Conservation (phyloP, 2,888 invertebrate genomes). For the Cheilosia urbana region DNA sequence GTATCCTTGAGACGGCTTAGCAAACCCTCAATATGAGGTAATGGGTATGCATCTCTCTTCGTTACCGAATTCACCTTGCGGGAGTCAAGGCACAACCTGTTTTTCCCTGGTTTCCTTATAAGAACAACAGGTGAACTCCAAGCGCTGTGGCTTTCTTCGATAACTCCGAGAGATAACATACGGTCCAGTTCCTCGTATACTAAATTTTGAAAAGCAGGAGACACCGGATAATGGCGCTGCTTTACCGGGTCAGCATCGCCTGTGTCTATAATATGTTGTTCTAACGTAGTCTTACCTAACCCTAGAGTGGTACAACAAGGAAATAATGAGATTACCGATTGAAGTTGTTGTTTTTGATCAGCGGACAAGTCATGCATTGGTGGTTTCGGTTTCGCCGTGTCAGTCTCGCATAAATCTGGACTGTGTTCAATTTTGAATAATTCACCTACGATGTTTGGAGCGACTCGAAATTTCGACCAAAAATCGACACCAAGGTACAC, state of each 20-base stretch:
- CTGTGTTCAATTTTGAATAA: neutral
- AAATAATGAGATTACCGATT: neutral
- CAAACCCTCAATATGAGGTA: too few species aligned
- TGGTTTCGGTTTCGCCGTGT: neutral
- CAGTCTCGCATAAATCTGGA: neutral
- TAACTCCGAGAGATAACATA: slow-evolving; percentile 23
- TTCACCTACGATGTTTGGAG: slow-evolving; percentile 12
- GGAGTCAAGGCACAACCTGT: too few species aligned
- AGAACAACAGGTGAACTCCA: slow-evolving; percentile 23
- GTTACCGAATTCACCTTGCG: too few species aligned
- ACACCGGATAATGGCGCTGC: slow-evolving; percentile 20
- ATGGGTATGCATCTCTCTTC: too few species aligned
- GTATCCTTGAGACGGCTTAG: too few species aligned
- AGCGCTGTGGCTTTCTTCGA: slow-evolving; percentile 16
- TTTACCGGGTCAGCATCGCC: too few species aligned
- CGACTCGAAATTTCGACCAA: slow-evolving; percentile 12
- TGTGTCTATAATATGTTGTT: slow-evolving; percentile 8
- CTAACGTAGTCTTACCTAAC: slow-evolving; percentile 22
- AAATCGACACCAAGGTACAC: slow-evolving; percentile 7
- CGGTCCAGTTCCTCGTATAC: slow-evolving; percentile 5
- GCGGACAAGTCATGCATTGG: neutral
- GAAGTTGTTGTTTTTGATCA: neutral
- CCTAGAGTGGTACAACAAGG: slow-evolving; percentile 6
- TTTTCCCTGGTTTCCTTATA: too few species aligned
- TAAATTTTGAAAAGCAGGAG: neutral